phyloP scores from a whole-genome alignment of 2,888 invertebrate genomes.

The Oxycera nigricornis region DNA sequence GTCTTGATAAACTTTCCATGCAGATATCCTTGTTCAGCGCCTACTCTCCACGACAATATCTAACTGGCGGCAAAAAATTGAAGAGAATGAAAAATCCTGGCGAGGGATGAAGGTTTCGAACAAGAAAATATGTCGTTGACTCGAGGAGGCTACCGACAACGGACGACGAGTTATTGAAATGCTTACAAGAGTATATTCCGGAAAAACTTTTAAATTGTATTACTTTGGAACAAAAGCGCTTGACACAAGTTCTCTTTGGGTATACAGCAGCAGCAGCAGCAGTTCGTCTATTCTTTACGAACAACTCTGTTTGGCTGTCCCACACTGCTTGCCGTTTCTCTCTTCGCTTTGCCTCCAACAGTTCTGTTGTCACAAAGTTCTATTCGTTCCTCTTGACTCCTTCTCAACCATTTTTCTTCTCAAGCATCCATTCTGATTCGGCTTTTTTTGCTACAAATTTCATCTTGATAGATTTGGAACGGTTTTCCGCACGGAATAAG shows the following conservation, averaged over 20 bases:
- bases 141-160: neutral
- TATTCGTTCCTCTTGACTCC: neutral
- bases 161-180: constrained; percentile 42
- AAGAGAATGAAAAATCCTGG: neutral
- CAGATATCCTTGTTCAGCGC: neutral
- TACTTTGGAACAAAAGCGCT: constrained; percentile 46
- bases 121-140: neutral
- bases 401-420: neutral
- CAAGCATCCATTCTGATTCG: neutral
- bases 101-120: neutral
- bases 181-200: constrained; percentile 44
- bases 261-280: too few species aligned
- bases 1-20: constrained; percentile 1
- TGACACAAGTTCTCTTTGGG: constrained; percentile 39
- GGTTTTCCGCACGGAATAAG: constrained; percentile 30
- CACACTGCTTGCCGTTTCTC: too few species aligned
- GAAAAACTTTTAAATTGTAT: constrained; percentile 46
- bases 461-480: constrained; percentile 25
- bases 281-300: too few species aligned
- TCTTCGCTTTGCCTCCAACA: too few species aligned
- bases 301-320: too few species aligned
- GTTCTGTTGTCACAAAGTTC: neutral
- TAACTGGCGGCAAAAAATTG: neutral
- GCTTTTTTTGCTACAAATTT: neutral
- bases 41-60: neutral